Conservation (phyloP, 2,797 vertebrate genomes). For the Xyrichtys novacula region DNA sequence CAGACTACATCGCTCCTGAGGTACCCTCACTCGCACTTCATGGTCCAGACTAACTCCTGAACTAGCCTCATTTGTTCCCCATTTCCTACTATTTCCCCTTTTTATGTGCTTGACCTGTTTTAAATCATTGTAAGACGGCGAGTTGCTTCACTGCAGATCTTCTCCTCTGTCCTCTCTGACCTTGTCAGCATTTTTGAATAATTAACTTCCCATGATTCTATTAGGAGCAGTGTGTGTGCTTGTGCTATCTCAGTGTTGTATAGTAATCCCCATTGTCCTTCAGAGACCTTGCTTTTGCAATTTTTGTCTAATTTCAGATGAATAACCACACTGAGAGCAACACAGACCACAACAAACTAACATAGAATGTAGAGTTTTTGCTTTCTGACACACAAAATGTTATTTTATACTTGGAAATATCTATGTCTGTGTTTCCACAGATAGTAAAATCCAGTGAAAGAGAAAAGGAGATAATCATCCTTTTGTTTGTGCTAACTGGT, state of each 20-base stretch:
- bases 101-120: conserved; percentile 59
- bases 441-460: conserved; percentile 17
- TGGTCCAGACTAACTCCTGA: conserved; percentile 19
- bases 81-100: conserved; percentile 31
- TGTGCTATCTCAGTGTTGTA: conserved; percentile 15
- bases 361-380: conserved; percentile 9
- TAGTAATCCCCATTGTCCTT: conserved; percentile 48
- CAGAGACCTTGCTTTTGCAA: conserved; percentile 38
- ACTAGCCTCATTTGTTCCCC: conserved; percentile 23
- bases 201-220: conserved; percentile 75
- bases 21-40: conserved; percentile 65
- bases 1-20: conserved; percentile 95
- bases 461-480: conserved; percentile 3
- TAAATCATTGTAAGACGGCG: not conserved
- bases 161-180: conserved; percentile 64
- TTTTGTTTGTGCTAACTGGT: conserved; percentile 16
- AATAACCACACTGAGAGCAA: not conserved
- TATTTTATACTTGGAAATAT: conserved; percentile 15
- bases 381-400: conserved; percentile 47
- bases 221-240: conserved; percentile 58
- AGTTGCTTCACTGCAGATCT: conserved; percentile 44
- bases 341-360: conserved; percentile 10
- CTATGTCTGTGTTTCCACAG: conserved; percentile 4
- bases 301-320: conserved; percentile 14
- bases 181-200: conserved; percentile 75